Evolutionary conservation across 2,113 vertebrate species (phyloP), one percentile per base, ranked within the genome.

Genomic region (Tylochromis polylepis): DNA sequence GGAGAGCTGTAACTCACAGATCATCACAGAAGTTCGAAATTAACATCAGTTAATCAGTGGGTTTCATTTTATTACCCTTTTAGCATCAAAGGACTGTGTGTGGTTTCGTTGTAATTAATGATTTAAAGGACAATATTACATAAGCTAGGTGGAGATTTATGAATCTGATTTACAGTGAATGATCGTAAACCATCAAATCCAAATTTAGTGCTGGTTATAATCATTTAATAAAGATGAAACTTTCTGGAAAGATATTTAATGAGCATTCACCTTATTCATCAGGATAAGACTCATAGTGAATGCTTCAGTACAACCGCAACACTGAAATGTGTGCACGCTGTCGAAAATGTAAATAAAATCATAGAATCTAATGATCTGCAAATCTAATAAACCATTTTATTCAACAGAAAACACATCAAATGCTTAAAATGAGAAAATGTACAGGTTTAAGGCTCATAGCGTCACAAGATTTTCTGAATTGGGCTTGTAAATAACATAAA

Each of bases 371-470:
- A 67, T 14, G 11, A 65, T 24, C 20, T 2, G 38, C 36, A 67
- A 22, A 22, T 41, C n/a, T 43, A 11, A 12, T 43, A 4, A 43
- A 12, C 41, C 11, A 12, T 43, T 43, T 43, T 43, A 43, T 43
- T 43, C 41, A 43, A 36, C 8, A 8, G 36, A 36, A 36, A 36
- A 8, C 36, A 43, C 11, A 43, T 43, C 11, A 14, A 43, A 43
- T 43, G 9, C 3, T 14, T 5, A 8, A 1, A 65, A 60, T 7
- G 31, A 36, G 31, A 65, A 8, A 36, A 36, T 7, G 60, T n/a
- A 65, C 10, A 11, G 0, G 18, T 12, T 36, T 12, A 34, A 20
- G n/a, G n/a, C n/a, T n/a, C 2, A 34, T 0, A 11, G 5, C 1
- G 2, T 62, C 29, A 11, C 9, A 62, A 60, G 2, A 62, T 62